Percentiles rank a stretch among this genome's conserved stretches.
Evolutionary conservation across 2,797 vertebrate species (phyloP).

Genomic region (Echeneis naucrates): DNA sequence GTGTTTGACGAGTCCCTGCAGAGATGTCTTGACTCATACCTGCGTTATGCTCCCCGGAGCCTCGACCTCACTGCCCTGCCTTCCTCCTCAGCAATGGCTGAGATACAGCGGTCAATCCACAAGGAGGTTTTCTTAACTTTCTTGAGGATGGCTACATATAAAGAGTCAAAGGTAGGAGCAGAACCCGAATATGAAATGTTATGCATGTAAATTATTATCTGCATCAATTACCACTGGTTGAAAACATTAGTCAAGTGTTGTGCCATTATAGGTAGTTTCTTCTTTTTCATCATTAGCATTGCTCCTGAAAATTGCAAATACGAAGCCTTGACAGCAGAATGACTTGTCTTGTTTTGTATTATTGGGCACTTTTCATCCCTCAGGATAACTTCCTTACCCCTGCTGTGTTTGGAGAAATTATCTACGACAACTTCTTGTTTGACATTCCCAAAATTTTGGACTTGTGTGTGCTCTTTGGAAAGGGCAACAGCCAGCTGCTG

Average conservation of each 20-base stretch:
- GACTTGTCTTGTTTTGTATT: not conserved
- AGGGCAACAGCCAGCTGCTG: constrained; percentile 91
- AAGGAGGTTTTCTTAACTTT: constrained; percentile 91
- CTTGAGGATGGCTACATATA: constrained; percentile 97
- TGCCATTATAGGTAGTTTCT: no score
- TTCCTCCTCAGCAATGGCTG: constrained; percentile 79
- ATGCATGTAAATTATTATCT: not conserved
- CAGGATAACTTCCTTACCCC: constrained; percentile 95
- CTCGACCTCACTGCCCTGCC: constrained; percentile 81
- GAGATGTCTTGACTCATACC: constrained; percentile 93
- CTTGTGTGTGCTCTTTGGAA: constrained; percentile 95
- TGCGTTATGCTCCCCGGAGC: constrained; percentile 87
- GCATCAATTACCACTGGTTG: not conserved
- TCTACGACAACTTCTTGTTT: constrained; percentile 97
- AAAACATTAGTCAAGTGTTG: not conserved
- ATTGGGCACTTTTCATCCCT: not conserved
- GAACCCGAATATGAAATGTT: not conserved
- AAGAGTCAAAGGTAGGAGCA: constrained; percentile 92
- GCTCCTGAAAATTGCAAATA: not conserved
- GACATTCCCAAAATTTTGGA: constrained; percentile 98
- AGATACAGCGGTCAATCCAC: constrained; percentile 88
- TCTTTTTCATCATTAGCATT: not conserved
- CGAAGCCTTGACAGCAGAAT: not conserved
- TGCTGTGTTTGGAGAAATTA: constrained; percentile 93
- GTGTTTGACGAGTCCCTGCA: constrained; percentile 95